Base-by-base conservation (phyloP, 2,797 vertebrate species). In the Limnodromus scolopaceus region DNA sequence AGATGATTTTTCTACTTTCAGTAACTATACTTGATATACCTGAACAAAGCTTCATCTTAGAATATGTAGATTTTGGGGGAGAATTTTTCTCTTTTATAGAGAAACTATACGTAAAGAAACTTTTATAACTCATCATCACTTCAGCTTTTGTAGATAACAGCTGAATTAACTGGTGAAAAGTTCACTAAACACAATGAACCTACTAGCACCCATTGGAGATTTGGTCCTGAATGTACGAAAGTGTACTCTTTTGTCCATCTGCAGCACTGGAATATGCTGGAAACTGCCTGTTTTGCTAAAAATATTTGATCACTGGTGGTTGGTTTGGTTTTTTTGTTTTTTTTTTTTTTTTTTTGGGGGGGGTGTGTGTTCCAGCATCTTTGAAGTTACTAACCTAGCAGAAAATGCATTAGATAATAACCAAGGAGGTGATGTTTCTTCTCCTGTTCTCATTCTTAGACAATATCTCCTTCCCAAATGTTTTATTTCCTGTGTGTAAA, bases 401-500 rank as follows among this genome's bases (percentile, higher is more conserved):
- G 53, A 92, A 88, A 80, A 83, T 39, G 17, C 53, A 15, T 57
- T 88, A 51, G 32, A 27, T 53, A 28, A 36, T 71, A 92, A 84
- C 25, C 45, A 57, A 61, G 41, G 36, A 83, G 27, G 16, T 81
- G 55, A 48, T 20, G 13, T 77, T 94, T 75, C 68, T 85, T 87
- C 43, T 86, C 6, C 38, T 77, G 9, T 80, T 93, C 45, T 88
- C 49, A 51, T 79, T 38, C 72, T 75, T 43, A n/a, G 38, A 75
- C 66, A 88, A n/a, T 57, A 39, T 61, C 54, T 69, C 65, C 22
- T 77, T 94, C 39, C 43, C 55, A 45, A 89, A 74, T 48, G 13
- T 48, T 95, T 92, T 94, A 43, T 93, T 87, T 87, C 55, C 63
- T 74, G 39, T 68, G 55, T 96, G 94, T 91, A 84, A 92, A 95